Base-by-base conservation (phyloP, 2,113 vertebrate genomes). In the Anser cygnoides region DNA sequence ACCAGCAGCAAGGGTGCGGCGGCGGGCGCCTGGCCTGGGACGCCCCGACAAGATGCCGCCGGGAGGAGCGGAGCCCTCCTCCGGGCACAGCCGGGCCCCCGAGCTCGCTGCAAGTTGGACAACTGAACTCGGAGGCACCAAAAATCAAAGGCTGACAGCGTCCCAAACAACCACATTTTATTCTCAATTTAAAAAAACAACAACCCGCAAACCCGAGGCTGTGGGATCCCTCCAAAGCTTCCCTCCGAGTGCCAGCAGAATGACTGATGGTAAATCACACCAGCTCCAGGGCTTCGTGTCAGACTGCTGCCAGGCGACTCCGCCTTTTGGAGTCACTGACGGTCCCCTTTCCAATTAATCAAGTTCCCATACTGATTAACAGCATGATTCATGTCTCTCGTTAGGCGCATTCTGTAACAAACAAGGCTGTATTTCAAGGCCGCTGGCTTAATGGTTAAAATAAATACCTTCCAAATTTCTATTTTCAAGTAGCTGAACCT, bases 401-500 rank as follows among this genome's bases (percentile, higher is more conserved):
- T 90, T 95, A 95, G 94, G 74, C 49, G 67, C 84, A 8, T 78
- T 90, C 74, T 77, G 76, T 75, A 94, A 95, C 82, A 93, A 92
- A 95, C 87, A 94, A 94, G 95, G 84, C 96, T 91, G 92, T 62
- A 83, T 92, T 96, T 92, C 80, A 91, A 94, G 94, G 95, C 92
- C 37, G 2, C 59, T 75, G 91, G 70, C 83, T 95, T 94, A 95
- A 75, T 91, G 84, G 93, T 96, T 96, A 93, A 90, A 95, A 93
- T 92, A 97, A 97, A 96, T 90, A 85, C 89, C 83, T 93, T 90
- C 88, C 89, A 86, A 94, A 93, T 68, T 81, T 87, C 91, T 90
- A 73, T 84, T 94, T 96, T 85, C 93, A 93, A 96, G 97, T 95
- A 95, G 95, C 94, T 94, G 92, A 97, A 94, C 96, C 95, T 87